phyloP scores from a whole-genome alignment of 2,113 vertebrate species.

The Scytalopus superciliaris region DNA sequence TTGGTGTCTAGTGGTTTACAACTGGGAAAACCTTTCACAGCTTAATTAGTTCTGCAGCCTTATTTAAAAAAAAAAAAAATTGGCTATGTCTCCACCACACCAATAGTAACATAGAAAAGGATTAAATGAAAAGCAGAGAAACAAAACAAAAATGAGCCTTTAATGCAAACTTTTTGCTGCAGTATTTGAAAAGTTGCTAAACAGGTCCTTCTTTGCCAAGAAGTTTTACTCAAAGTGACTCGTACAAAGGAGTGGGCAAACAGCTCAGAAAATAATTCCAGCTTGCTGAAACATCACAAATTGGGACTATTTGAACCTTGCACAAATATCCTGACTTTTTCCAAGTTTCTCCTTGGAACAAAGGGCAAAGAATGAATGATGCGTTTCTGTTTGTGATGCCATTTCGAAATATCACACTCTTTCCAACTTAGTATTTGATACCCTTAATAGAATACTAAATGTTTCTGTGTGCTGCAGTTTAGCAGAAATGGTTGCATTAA shows the following conservation, averaged over 20 bases:
- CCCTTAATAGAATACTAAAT: not conserved
- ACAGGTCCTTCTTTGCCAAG: constrained; percentile 74
- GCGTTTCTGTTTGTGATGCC: constrained; percentile 33
- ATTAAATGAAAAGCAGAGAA: constrained; percentile 45
- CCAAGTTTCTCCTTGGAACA: constrained; percentile 68
- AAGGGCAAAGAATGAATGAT: constrained; percentile 36
- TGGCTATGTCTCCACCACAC: constrained; percentile 67
- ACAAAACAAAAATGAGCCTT: constrained; percentile 48
- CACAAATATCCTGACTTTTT: constrained; percentile 64
- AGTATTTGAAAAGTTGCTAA: constrained; percentile 78
- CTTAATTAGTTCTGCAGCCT: constrained; percentile 80
- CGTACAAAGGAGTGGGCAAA: constrained; percentile 71
- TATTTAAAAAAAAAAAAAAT: constrained; percentile 68
- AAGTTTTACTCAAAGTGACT: constrained; percentile 75
- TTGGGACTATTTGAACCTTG: constrained; percentile 64
- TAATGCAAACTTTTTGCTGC: constrained; percentile 71
- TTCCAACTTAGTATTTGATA: constrained; percentile 51
- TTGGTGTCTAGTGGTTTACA: constrained; percentile 80
- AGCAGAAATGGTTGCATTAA: not conserved
- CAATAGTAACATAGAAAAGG: constrained; percentile 47
- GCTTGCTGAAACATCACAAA: constrained; percentile 70
- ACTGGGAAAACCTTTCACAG: constrained; percentile 79
- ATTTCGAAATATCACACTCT: constrained; percentile 32
- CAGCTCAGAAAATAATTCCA: constrained; percentile 74
- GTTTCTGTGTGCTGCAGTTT: not conserved